Evolutionary conservation across 2,797 vertebrate species (phyloP).

Genomic region (Diceros bicornis): DNA sequence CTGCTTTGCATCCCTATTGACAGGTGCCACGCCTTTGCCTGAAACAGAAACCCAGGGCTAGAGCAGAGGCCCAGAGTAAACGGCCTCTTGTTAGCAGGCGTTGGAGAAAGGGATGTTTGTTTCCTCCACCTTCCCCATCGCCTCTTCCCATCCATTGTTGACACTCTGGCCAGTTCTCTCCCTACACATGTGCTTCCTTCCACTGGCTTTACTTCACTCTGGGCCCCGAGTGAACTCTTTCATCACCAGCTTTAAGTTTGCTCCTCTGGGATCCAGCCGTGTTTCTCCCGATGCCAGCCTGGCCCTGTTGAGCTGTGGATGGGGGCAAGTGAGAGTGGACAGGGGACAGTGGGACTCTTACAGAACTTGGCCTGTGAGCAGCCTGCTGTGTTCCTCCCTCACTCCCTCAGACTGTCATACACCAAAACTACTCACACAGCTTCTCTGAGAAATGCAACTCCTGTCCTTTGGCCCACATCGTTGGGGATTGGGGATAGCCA

Average conservation of each 20-base stretch:
- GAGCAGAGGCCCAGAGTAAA: not conserved
- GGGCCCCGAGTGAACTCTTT: not conserved
- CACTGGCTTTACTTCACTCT: not conserved
- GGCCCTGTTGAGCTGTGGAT: not conserved
- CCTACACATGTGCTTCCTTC: not conserved
- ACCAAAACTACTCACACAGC: not conserved
- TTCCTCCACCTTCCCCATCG: not conserved
- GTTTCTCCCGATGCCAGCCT: constrained; percentile 17
- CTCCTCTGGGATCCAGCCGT: not conserved
- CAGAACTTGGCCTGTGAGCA: not conserved
- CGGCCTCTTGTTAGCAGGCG: not conserved
- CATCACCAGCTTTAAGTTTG: not conserved
- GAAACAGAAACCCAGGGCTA: not conserved
- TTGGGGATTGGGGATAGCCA: not conserved
- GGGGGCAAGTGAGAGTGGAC: not conserved
- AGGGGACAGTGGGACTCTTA: not conserved
- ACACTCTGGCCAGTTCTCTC: not conserved
- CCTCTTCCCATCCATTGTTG: not conserved
- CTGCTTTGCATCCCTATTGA: not conserved
- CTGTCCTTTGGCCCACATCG: not conserved
- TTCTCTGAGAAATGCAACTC: not conserved
- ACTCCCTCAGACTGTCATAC: not conserved
- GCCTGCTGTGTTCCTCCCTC: not conserved
- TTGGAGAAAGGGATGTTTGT: not conserved
- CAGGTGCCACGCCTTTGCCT: not conserved